These are phyloP conservation scores for Aradus depressus DNA, from an alignment of 2,888 invertebrate species.

Conservation along the genomic window DNA sequence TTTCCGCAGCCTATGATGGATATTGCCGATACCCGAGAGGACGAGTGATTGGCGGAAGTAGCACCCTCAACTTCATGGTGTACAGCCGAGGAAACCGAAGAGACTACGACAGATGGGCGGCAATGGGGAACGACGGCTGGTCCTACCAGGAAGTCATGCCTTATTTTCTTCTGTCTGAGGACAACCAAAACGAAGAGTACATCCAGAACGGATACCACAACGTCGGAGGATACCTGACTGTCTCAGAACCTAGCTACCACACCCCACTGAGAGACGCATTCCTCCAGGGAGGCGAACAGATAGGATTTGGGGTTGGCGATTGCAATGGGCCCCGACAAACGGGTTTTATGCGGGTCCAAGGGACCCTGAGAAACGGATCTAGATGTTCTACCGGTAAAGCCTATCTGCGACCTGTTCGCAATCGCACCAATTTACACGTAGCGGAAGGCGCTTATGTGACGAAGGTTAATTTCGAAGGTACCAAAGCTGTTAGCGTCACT, in stretches of 20 bases:
- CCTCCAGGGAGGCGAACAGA: conserved; percentile 23
- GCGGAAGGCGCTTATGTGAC: conserved; percentile 33
- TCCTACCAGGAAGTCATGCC: conserved; percentile 31
- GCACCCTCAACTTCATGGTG: conserved; percentile 30
- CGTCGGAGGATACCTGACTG: conserved; percentile 30
- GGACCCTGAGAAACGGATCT: conserved; percentile 16
- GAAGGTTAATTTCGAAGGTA: conserved; percentile 29
- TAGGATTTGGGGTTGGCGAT: conserved; percentile 28
- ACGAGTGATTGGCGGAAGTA: conserved; percentile 40
- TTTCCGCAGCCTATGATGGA: conserved; percentile 39
- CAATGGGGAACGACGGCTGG: conserved; percentile 31
- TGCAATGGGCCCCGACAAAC: conserved; percentile 18
- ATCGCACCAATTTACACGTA: conserved; percentile 35
- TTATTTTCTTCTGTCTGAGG: conserved; percentile 36
- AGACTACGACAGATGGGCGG: conserved; percentile 31
- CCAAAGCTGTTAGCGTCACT: conserved; percentile 33
- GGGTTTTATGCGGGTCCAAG: conserved; percentile 13
- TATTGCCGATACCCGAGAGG: conserved; percentile 67
- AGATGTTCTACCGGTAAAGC: conserved; percentile 20
- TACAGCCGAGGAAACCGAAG: conserved; percentile 30
- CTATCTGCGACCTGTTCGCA: conserved; percentile 33
- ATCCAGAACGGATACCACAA: conserved; percentile 28
- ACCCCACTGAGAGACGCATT: conserved; percentile 27
- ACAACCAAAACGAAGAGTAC: conserved; percentile 30
- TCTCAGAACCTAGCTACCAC: conserved; percentile 27